Percentiles rank a stretch among this genome's conserved stretches.
These are phyloP conservation scores for Xylota sylvarum DNA, from an alignment of 2,888 invertebrate species.

Conservation along the genomic window DNA sequence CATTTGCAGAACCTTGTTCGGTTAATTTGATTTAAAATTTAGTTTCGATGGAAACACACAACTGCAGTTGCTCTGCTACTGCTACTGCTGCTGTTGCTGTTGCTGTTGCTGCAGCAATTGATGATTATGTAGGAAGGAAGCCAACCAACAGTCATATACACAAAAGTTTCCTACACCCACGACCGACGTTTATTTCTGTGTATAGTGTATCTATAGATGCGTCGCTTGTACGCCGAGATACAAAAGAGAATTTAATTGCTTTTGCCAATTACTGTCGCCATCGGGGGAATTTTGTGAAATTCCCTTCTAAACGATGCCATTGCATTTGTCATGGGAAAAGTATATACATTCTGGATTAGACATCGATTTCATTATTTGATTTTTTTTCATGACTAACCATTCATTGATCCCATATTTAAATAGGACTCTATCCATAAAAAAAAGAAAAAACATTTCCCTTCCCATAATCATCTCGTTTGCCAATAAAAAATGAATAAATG, in stretches of 20 bases:
- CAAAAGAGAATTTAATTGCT: conserved; percentile 46
- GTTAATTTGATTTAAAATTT: conserved; percentile 65
- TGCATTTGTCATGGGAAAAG: neutral
- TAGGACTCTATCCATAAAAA: neutral
- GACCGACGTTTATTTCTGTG: neutral
- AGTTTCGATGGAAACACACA: conserved; percentile 22
- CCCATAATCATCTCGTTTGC: neutral
- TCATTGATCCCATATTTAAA: neutral
- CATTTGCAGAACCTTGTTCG: conserved; percentile 1
- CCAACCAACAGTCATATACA: neutral
- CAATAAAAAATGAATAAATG: neutral
- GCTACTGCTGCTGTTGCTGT: neutral
- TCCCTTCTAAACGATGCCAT: conserved; percentile 17
- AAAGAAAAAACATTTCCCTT: neutral
- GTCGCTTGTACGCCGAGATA: neutral
- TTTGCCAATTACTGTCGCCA: conserved; percentile 44
- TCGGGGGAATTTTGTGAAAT: conserved; percentile 1
- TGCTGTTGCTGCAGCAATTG: conserved; percentile 14
- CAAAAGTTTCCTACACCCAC: neutral
- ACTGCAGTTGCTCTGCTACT: neutral
- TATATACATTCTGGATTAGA: neutral
- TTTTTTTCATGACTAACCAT: neutral
- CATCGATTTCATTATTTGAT: neutral
- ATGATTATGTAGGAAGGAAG: neutral
- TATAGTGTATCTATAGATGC: neutral